Evolutionary conservation across 2,113 vertebrate genomes (phyloP).

Genomic region (Columba livia): DNA sequence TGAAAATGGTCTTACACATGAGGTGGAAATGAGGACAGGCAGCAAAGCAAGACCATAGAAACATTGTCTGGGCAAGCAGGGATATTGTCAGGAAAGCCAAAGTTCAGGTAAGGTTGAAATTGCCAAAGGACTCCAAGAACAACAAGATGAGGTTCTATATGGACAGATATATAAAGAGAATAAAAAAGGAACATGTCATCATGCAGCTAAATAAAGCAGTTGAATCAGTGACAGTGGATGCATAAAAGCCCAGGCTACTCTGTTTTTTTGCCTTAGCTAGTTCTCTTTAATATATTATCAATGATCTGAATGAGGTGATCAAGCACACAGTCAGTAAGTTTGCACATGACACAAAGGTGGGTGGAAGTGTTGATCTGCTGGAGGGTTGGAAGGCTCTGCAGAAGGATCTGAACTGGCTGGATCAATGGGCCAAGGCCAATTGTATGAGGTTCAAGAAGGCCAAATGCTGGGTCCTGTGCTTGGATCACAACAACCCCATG

Average conservation of each 20-base stretch:
- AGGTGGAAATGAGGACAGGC: not conserved
- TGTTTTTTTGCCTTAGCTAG: not conserved
- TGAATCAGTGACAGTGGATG: not conserved
- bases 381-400: no score
- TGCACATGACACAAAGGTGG: no score
- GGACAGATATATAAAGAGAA: not conserved
- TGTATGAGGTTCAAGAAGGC: no score
- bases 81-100: not conserved
- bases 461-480: no score
- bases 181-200: not conserved
- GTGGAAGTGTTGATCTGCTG: no score
- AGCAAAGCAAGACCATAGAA: not conserved
- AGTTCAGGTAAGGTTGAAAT: not conserved
- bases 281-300: not conserved
- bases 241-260: not conserved
- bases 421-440: no score
- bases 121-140: not conserved
- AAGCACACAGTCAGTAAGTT: no score
- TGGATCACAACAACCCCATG: no score
- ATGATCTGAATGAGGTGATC: not conserved
- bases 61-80: not conserved
- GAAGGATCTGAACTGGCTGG: no score
- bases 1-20: not conserved
- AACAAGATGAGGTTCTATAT: not conserved
- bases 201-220: not conserved